Evolutionary conservation across 2,888 invertebrate species (phyloP), one percentile per base, ranked within the genome.

Genomic region (Melanotus villosus): DNA sequence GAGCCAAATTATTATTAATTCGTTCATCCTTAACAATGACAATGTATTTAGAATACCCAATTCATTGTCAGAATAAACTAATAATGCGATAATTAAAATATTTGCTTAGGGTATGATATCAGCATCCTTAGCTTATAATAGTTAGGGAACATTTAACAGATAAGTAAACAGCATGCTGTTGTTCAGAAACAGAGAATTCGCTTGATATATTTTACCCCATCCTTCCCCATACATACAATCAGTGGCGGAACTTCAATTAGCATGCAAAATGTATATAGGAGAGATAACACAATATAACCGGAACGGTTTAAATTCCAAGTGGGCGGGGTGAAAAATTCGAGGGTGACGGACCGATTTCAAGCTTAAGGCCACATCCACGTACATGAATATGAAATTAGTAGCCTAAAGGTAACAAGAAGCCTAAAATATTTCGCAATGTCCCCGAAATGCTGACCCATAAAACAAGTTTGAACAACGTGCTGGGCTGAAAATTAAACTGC

Each of bases 401-500:
- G 32, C 32, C 30, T 32, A 23, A n/a, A 52, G 32, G 52, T 34
- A 32, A 32, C 52, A 18, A 52, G 52, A 50, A 50, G 23, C 34
- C 32, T 18, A 54, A 54, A 12, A 54, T 34, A n/a, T n/a, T n/a
- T 54, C 34, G 3, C 19, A 14, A 14, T 14, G 18, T 10, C n/a
- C 34, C 34, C 36, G 12, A 36, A 36, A 56, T 21, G 36, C 56
- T 45, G 64, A 56, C 64, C 64, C 45, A 64, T 54, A 64, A 64
- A 64, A 34, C 54, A 54, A 60, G 32, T 47, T 47, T 34, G 63
- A 54, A 54, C 52, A 45, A 32, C 34, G 52, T 23, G 26, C 10
- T 14, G 52, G 19, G 32, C 36, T 38, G 43, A 36, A 65, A 65
- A 65, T 65, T 58, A 65, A 57, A 65, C 56, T 12, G 57, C 23